Evolutionary conservation across 2,888 invertebrate species (phyloP), one percentile per base, ranked within the genome.

Genomic region (Teinopalpus imperialis): DNA sequence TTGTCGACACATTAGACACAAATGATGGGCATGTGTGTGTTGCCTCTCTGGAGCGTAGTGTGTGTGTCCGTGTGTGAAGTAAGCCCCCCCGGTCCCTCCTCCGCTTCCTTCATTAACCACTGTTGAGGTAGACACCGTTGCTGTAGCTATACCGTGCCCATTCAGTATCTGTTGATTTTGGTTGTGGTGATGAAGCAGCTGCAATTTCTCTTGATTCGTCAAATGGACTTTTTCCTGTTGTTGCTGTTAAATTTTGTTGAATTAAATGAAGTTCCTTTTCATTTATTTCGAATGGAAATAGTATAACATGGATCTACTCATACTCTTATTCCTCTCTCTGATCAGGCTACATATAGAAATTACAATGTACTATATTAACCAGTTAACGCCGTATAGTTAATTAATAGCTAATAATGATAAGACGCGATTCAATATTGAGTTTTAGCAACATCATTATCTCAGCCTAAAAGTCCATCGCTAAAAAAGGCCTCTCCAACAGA

Each of bases 1-100:
- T 43, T 92, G 91, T 13, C 92, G 82, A 54, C 93, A 93, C 90
- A 93, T 91, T 48, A 92, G 87, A 59, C 93, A 93, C 36, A 91
- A 89, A 40, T 89, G 89, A 56, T 89, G 89, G 1, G 88, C 83
- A 42, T 89, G 89, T 5, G 85, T 75, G 65, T 87, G 85, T 44
- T 88, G 89, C 24, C 87, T 56, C 49, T 86, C 85, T 0, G 80
- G 86, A 0, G 85, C 78, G 58, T 88, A 85, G 65, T 88, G 88
- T 18, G 82, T 81, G 58, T 87, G 87, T 0, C 82, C 85, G 48
- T 86, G 88, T 0, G 86, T 85, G 66, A 87, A 88, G 66, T 88
- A 88, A 0, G 81, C 73, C 1, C 79, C 76, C 1, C 68, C 71
- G 0, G 16, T 26, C 0, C 69, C 70, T 1, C 66, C 70, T 1